Percentiles rank a stretch among this genome's conserved stretches.
Conservation (phyloP, 2,113 vertebrate species). For the Pangasianodon gigas region DNA sequence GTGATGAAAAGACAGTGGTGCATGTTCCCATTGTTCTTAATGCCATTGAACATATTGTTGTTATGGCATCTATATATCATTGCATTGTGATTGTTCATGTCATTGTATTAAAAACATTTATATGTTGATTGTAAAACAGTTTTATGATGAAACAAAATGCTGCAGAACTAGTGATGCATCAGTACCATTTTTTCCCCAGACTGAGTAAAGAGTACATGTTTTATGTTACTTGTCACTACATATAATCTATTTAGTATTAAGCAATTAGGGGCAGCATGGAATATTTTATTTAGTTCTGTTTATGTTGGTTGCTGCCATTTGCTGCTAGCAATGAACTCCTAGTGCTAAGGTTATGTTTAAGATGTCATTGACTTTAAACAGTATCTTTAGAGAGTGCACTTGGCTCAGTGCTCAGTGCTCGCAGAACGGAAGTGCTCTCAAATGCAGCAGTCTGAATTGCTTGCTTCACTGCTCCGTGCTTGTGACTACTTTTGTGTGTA, state of each 20-base stretch:
- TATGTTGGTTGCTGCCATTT: not conserved
- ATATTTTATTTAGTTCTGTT: not conserved
- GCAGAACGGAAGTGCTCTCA: not conserved
- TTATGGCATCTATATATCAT: not conserved
- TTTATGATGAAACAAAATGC: not conserved
- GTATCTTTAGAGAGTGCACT: not conserved
- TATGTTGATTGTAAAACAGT: not conserved
- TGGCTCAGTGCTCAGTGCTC: not conserved
- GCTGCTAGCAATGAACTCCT: not conserved
- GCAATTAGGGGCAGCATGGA: not conserved
- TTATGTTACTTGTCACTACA: not conserved
- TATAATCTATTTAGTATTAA: not conserved
- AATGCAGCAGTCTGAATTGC: not conserved
- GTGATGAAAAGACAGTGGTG: not conserved
- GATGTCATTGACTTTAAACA: not conserved
- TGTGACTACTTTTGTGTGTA: not conserved
- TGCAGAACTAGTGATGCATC: not conserved
- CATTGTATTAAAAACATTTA: not conserved
- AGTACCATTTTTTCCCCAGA: not conserved
- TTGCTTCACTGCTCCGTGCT: not conserved
- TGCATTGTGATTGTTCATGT: not conserved
- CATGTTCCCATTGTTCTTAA: not conserved
- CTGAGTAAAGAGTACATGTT: not conserved
- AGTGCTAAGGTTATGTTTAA: not conserved
- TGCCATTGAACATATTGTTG: not conserved